Base-by-base conservation (phyloP, 2,797 vertebrate genomes). In the Betta splendens region DNA sequence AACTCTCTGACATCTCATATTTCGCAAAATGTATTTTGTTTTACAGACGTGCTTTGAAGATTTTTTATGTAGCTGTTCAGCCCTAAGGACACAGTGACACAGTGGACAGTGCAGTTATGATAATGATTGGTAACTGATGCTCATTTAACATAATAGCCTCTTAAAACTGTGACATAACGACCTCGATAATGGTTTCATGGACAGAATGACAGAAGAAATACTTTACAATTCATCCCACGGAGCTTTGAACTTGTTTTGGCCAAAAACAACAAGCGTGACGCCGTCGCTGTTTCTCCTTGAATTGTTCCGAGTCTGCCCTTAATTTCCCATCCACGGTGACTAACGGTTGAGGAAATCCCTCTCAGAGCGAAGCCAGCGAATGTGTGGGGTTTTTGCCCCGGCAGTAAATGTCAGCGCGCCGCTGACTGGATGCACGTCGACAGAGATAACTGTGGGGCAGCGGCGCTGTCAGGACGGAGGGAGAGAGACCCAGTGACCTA, bases 341-440 rank as follows among this genome's bases (percentile, higher is more conserved):
- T 75, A 58, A 84, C 64, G 17, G 13, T 77, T 10, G 47, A 77
- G 81, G 78, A 74, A 85, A 75, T 23, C 79, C 60, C 55, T 58
- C 52, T 65, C 57, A 43, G 39, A 33, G 13, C 1, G 9, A 54
- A 66, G 28, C 28, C 5, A 45, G 44, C 2, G 46, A 54, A 17
- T 28, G 65, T 64, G 58, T 9, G 56, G 63, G 38, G 59, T 1
- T 53, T 58, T 54, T 64, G 60, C 72, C 67, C 71, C 58, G 48
- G 77, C 70, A 60, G 83, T 84, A 90, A 93, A 92, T 92, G 89
- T 91, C 89, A 92, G 68, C 13, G 83, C 83, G 43, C 82, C 20
- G 38, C 66, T 81, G 67, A 85, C 60, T 86, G 75, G 78, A 86
- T 82, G 73, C 72, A 68, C 50, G 17, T 58, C 26, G 83, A 84